Evolutionary conservation across 1,140 invertebrate genomes (phyloP).

Genomic region (Ooceraea biroi): DNA sequence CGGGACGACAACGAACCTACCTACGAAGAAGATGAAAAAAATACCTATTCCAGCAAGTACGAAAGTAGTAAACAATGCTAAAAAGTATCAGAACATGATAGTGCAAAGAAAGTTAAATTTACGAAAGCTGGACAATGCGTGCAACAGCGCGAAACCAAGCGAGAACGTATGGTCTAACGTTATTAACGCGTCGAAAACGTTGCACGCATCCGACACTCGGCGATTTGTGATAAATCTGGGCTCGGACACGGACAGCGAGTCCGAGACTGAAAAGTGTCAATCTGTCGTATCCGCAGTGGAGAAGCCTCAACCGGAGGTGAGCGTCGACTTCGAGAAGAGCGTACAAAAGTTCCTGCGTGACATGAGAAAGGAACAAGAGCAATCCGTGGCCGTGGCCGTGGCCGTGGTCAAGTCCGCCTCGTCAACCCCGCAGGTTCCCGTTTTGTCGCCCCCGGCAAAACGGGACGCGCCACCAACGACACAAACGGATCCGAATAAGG

Average conservation of each 20-base stretch:
- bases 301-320: constrained; percentile 69
- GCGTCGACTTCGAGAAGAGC: constrained; percentile 82
- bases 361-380: constrained; percentile 81
- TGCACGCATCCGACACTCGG: constrained; percentile 61
- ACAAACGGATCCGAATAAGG: constrained; percentile 19
- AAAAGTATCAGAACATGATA: constrained; percentile 78
- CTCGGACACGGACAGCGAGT: constrained; percentile 82
- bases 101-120: constrained; percentile 76
- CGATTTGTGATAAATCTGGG: constrained; percentile 83
- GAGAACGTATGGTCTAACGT: constrained; percentile 45
- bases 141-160: constrained; percentile 28
- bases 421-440: constrained; percentile 38
- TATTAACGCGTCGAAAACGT: constrained; percentile 65
- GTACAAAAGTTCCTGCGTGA: constrained; percentile 82
- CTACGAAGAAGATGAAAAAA: constrained; percentile 76
- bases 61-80: constrained; percentile 81
- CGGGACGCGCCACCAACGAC: constrained; percentile 37
- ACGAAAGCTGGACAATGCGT: constrained; percentile 66
- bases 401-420: background rate
- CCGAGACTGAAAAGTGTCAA: constrained; percentile 72
- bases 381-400: background rate
- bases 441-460: constrained; percentile 30
- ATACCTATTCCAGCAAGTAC: constrained; percentile 73
- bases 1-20: constrained; percentile 43
- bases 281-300: constrained; percentile 1